Evolutionary conservation across 2,797 vertebrate species (phyloP), one percentile per base, ranked within the genome.

Genomic region (Chaunax sp.): DNA sequence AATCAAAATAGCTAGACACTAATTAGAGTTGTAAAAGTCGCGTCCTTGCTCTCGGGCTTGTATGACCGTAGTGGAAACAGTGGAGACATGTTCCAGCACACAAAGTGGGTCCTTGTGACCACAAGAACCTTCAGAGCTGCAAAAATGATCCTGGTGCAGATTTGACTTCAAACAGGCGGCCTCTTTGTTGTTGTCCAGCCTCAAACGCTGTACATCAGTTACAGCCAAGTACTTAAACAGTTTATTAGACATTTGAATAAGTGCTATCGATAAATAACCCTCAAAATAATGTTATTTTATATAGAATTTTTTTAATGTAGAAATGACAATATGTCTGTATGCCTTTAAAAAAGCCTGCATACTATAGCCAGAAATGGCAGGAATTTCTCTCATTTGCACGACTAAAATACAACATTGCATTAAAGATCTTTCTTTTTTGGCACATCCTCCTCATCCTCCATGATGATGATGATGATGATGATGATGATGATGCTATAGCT

Each of bases 1-100:
- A 87, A 89, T 87, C 77, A 87, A 72, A 83, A 74, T 23, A 43
- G 56, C 3, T 74, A 84, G 79, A 81, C 25, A 54, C 81, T 90
- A 91, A 92, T 91, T 90, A 87, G 83, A 82, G 78, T 77, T 53
- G 81, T 57, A 86, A 80, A 81, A 64, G 56, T 45, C 11, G 58
- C 55, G 86, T 77, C 89, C 90, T 90, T 91, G 88, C 90, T 88
- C 49, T 70, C 0, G 57, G 90, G 86, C 76, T 62, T 26, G 10
- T 57, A 50, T 71, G 86, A 88, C 88, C 81, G 69, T 70, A 51
- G 54, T 66, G 53, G 64, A 84, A 78, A 80, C 47, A 54, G 60
- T 0, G 40, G 56, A 71, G 60, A 65, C 65, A 64, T 57, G 64
- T 69, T 47, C 23, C n/a, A n/a, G 71, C 64, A 75, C 72, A 67